Evolutionary conservation across 2,888 invertebrate species (phyloP), one percentile per base, ranked within the genome.

Genomic region (Hydrotaea cyrtoneurina): DNA sequence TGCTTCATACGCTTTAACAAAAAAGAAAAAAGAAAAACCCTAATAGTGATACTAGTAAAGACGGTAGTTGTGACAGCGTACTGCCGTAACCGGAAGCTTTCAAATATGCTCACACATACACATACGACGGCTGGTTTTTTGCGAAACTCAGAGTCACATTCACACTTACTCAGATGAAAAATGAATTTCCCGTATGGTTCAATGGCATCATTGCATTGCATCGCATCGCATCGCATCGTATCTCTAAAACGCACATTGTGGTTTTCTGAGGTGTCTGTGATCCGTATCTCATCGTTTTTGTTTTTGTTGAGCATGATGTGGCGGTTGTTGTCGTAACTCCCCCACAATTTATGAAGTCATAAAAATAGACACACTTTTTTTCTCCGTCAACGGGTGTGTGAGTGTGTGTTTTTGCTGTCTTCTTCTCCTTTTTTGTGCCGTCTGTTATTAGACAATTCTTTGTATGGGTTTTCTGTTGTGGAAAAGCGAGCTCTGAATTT

Each of bases 141-240:
- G 26, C 13, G 1, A 59, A 59, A 59, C 23, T 55, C 31, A 31
- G 3, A 43, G 19, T 17, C 17, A 31, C 31, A 62, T 7, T 55
- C 36, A 66, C 21, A 36, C 17, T 39, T 66, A 5, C 23, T 66
- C 19, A 72, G 55, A 64, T 72, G 75, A 78, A 71, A 81, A 75
- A 81, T 80, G 72, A 76, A 50, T 78, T 78, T 84, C 81, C 84
- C 78, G 78, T 57, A 36, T 50, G 72, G 80, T 84, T 84, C 81
- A 84, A 81, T 84, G 84, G 81, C 59, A 59, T 26, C 55, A 55
- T 55, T 26, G 15, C 59, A 59, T 8, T 11, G 23, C 59, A 26
- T 59, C 26, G 13, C 59, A 26, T n/a, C n/a, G 15, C 59, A 59
- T 8, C 13, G 23, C 59, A 26, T 59, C 26, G 13, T 26, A 26